Percentiles rank a stretch among this genome's conserved stretches.
phyloP scores from a whole-genome alignment of 1,140 invertebrate species.

The Drosophila nigromelanica region DNA sequence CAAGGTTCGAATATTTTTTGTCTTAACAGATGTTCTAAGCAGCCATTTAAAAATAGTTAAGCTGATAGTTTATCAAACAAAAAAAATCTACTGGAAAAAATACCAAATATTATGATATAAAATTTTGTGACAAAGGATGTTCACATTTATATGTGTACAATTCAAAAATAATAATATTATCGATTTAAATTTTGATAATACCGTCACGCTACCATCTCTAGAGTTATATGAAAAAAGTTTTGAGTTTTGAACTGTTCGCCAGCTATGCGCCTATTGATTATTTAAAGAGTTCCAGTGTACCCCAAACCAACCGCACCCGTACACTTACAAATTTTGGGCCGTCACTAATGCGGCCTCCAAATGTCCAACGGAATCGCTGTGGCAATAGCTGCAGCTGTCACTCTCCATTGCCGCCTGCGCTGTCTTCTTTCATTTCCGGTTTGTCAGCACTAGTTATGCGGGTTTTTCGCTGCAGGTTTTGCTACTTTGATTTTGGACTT shows the following conservation, averaged over 20 bases:
- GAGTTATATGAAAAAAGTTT: not conserved
- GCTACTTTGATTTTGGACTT: constrained; percentile 6
- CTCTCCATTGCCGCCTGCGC: constrained; percentile 9
- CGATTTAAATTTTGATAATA: no score
- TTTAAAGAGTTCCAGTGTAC: constrained; percentile 15
- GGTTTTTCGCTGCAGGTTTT: constrained; percentile 13
- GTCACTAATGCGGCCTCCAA: not conserved
- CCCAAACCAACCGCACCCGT: not conserved
- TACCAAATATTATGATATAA: no score
- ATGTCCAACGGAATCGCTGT: constrained; percentile 9
- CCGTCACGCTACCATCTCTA: no score
- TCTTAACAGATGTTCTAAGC: no score
- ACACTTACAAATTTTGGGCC: not conserved
- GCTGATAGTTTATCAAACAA: no score
- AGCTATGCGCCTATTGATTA: constrained; percentile 38
- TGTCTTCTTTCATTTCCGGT: constrained; percentile 58
- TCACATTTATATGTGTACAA: no score
- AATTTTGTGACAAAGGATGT: no score
- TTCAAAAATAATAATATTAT: no score
- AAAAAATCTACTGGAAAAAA: no score
- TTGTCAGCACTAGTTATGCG: constrained; percentile 28
- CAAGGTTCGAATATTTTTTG: no score
- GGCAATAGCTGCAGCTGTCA: constrained; percentile 35
- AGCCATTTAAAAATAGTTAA: no score
- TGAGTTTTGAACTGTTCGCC: constrained; percentile 26